Percentiles rank a stretch among this genome's conserved stretches.
These are phyloP conservation scores for Coryphaenoides rupestris DNA, from an alignment of 2,113 vertebrate species.

Conservation along the genomic window DNA sequence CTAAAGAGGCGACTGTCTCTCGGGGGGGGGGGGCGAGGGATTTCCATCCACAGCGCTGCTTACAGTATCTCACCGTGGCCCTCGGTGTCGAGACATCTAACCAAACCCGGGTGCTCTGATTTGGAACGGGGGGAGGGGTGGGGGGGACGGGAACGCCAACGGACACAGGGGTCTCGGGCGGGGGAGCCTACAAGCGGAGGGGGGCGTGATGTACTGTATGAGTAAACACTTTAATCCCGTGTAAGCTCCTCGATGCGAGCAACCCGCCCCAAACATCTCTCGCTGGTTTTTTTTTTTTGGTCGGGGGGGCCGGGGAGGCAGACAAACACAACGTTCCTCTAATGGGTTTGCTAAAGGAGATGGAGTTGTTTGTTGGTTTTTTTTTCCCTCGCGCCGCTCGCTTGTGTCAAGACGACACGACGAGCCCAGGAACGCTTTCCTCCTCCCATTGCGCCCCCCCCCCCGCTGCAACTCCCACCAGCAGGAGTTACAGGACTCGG, in stretches of 20 bases:
- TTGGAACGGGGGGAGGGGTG: too few species aligned
- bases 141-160: conserved; percentile 4
- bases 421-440: conserved; percentile 43
- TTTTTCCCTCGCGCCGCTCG: conserved; percentile 41
- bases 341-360: conserved; percentile 64
- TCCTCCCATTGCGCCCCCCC: conserved; percentile 5
- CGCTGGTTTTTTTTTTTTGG: conserved; percentile 49
- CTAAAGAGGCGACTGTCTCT: too few species aligned
- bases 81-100: conserved; percentile 41
- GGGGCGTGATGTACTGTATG: conserved; percentile 62
- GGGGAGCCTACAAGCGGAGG: conserved; percentile 44
- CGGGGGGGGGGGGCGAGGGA: too few species aligned
- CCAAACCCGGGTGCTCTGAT: too few species aligned
- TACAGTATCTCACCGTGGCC: conserved; percentile 27
- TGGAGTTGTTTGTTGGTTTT: too few species aligned
- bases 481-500: neutral
- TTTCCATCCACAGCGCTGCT: neutral
- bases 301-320: too few species aligned
- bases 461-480: conserved; percentile 17
- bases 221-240: conserved; percentile 69
- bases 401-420: conserved; percentile 50
- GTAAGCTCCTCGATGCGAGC: conserved; percentile 57
- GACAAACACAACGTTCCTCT: conserved; percentile 54
- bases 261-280: conserved; percentile 29
- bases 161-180: conserved; percentile 33